Evolutionary conservation across 2,113 vertebrate genomes (phyloP).

Genomic region (Edolisoma coerulescens): DNA sequence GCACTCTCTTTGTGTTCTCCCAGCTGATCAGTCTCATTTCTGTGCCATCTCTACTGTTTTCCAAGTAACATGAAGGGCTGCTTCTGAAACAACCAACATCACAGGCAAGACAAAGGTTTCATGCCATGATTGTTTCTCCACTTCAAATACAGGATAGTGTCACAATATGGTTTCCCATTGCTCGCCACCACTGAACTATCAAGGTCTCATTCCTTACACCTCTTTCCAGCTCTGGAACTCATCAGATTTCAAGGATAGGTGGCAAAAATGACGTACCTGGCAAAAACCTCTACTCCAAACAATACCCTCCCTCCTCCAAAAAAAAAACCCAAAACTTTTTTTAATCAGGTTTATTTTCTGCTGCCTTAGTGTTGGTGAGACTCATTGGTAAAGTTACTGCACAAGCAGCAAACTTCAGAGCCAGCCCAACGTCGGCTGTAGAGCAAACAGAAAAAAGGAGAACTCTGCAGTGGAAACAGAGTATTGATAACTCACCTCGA

Average conservation of each 20-base stretch:
- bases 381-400: neutral
- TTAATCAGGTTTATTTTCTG: neutral
- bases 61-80: neutral
- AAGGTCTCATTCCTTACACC: neutral
- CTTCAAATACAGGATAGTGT: neutral
- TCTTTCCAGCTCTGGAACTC: neutral
- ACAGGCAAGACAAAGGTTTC: neutral
- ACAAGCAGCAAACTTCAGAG: neutral
- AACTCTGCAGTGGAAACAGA: neutral
- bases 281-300: neutral
- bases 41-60: neutral
- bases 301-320: neutral
- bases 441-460: neutral
- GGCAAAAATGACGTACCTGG: neutral
- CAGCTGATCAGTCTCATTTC: neutral
- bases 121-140: neutral
- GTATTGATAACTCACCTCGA: neutral
- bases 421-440: fast-evolving
- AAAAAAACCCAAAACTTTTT: neutral
- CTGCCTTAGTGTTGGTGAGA: neutral
- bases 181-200: neutral
- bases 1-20: neutral
- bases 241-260: neutral
- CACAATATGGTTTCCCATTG: neutral
- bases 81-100: neutral